Conservation (phyloP, 1,140 invertebrate species). For the Nebria ingens region DNA sequence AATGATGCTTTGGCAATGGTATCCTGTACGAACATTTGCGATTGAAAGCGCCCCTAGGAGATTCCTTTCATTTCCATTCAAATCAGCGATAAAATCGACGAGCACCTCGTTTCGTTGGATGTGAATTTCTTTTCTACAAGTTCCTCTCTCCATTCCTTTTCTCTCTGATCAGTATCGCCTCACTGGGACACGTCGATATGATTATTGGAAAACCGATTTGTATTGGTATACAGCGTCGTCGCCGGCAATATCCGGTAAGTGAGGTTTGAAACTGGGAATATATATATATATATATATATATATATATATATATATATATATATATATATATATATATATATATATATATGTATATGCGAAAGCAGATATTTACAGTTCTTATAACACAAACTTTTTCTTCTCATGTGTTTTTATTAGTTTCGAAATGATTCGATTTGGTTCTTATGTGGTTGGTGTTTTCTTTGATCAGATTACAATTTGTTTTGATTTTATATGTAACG, state of each 20-base stretch:
- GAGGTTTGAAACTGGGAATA: neutral
- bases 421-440: no score
- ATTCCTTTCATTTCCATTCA: neutral
- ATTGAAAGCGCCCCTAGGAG: neutral
- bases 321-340: no score
- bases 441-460: no score
- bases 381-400: neutral
- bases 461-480: no score
- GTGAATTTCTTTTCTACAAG: neutral
- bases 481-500: no score
- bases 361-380: neutral
- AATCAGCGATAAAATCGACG: neutral
- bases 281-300: neutral
- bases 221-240: neutral
- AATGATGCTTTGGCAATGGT: no score
- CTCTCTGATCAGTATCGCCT: no score
- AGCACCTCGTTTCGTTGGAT: neutral
- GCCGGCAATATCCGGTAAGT: neutral
- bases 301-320: no score
- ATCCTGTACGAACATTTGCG: no score
- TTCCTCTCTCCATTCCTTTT: no score
- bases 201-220: constrained; percentile 8
- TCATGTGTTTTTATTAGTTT: no score
- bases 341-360: no score
- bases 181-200: neutral